Percentiles rank a stretch among this genome's conserved stretches.
These are phyloP conservation scores for Morelia viridis DNA, from an alignment of 2,797 vertebrate species.

Conservation along the genomic window DNA sequence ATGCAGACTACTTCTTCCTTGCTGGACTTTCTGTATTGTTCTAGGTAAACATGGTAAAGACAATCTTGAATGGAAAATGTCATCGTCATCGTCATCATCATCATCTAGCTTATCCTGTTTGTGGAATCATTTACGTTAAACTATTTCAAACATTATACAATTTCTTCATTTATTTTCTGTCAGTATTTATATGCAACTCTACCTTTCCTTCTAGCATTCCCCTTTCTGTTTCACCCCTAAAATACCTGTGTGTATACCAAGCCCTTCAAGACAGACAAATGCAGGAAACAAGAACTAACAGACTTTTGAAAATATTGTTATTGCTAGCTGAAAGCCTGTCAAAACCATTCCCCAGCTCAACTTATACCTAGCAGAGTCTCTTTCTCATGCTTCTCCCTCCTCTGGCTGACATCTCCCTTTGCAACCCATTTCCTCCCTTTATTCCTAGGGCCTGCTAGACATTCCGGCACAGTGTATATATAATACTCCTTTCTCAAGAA, in stretches of 20 bases:
- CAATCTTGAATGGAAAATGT: conserved; percentile 41
- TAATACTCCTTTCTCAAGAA: not conserved
- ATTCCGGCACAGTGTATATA: not conserved
- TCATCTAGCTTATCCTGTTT: not conserved
- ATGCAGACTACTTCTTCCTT: not conserved
- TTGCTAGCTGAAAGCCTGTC: not conserved
- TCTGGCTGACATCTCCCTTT: not conserved
- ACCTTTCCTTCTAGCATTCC: not conserved
- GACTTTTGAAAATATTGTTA: not conserved
- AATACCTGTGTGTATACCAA: not conserved
- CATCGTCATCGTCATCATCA: not conserved
- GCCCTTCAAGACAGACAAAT: not conserved
- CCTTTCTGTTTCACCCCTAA: not conserved
- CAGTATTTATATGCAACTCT: not conserved
- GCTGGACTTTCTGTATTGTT: not conserved
- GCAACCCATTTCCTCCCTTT: not conserved
- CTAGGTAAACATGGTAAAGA: not conserved
- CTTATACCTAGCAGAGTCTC: not conserved
- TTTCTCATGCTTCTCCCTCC: not conserved
- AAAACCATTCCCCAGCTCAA: not conserved
- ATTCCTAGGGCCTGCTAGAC: not conserved
- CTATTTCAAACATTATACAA: not conserved
- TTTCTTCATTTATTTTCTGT: not conserved
- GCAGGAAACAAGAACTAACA: not conserved
- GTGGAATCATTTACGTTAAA: rapidly evolving